Conservation (phyloP, 1,140 invertebrate species). For the Bombyx mandarina region DNA sequence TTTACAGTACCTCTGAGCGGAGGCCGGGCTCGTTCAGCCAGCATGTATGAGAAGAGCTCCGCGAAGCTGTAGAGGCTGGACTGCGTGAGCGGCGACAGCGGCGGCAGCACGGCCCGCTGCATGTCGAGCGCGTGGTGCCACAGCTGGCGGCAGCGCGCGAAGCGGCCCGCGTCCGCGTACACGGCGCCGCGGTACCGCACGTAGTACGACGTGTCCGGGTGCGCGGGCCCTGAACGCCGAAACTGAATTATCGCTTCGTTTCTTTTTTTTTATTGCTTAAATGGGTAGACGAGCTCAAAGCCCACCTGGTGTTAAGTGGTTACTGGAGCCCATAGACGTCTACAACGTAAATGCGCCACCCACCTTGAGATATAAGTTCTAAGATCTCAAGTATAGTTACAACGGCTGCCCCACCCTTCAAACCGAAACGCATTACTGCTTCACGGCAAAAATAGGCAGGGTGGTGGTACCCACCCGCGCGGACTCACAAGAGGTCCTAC, state of each 20-base stretch:
- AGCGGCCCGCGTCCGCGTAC: conserved; percentile 95
- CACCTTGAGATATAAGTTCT: no score
- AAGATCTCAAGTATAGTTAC: no score
- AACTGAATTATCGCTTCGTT: neutral
- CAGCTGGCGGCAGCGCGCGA: conserved; percentile 88
- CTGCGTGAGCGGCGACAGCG: conserved; percentile 95
- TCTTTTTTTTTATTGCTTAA: neutral
- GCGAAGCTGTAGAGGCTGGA: conserved; percentile 94
- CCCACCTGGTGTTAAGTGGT: neutral
- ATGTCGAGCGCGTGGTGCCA: conserved; percentile 98
- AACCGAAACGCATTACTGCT: no score
- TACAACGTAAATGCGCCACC: no score
- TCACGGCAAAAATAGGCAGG: no score
- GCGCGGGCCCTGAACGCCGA: conserved; percentile 76
- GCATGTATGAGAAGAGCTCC: conserved; percentile 96
- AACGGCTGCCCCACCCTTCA: no score
- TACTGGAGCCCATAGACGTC: neutral
- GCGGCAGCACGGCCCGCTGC: conserved; percentile 93
- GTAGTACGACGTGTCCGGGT: conserved; percentile 97
- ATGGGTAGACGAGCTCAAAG: neutral
- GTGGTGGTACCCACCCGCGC: no score
- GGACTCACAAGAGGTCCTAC: no score
- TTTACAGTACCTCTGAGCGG: conserved; percentile 70
- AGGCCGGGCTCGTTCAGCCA: conserved; percentile 79
- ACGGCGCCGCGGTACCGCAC: conserved; percentile 94